phyloP scores from a whole-genome alignment of 92 coral and sea anemone genomes.

The Epizoanthus illoricatus region DNA sequence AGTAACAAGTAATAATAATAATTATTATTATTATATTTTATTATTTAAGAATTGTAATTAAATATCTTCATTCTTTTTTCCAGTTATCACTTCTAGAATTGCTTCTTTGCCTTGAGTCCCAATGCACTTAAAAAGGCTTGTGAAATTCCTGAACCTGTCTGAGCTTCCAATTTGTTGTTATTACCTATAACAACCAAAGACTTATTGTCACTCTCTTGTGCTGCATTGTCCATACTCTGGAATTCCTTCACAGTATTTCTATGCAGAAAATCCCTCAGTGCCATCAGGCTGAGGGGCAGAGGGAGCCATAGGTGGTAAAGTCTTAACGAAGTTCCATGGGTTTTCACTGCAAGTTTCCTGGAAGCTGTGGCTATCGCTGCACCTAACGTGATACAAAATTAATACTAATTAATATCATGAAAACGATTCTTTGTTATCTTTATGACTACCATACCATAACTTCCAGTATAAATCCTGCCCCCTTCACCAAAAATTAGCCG shows the following conservation, averaged over 20 bases:
- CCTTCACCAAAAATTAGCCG: too few species aligned
- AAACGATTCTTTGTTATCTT: not conserved
- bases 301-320: conserved; percentile 92
- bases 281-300: conserved; percentile 63
- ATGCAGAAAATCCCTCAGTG: not conserved
- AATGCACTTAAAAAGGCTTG: not conserved
- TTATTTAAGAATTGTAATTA: not conserved
- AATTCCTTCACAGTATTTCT: not conserved
- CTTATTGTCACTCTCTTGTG: not conserved
- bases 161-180: not conserved
- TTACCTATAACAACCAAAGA: not conserved
- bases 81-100: not conserved
- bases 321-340: conserved; percentile 79
- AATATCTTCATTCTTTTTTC: not conserved
- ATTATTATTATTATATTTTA: too few species aligned
- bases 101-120: not conserved
- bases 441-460: too few species aligned
- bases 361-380: conserved; percentile 69
- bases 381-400: conserved; percentile 42
- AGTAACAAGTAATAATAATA: too few species aligned
- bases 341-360: conserved; percentile 59
- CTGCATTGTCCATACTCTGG: not conserved
- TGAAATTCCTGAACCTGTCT: not conserved
- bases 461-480: not conserved
- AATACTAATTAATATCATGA: not conserved